Percentiles rank a stretch among this genome's conserved stretches.
These are phyloP conservation scores for Trochalopteron elliotii DNA, from an alignment of 2,113 vertebrate species.

Conservation along the genomic window DNA sequence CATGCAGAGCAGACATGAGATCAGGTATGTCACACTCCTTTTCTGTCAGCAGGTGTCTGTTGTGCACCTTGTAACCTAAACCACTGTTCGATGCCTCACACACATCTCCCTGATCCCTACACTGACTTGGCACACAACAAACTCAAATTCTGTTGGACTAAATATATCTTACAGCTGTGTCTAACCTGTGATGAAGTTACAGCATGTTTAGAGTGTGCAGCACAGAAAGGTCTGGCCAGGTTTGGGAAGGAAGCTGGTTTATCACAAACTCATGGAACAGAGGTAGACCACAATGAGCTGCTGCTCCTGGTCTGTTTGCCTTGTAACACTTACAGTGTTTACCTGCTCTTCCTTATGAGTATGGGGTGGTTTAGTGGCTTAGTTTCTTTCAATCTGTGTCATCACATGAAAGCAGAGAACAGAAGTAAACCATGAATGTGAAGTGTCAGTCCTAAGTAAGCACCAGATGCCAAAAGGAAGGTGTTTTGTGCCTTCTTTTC, in stretches of 20 bases:
- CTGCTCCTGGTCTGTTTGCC: background rate
- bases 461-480: background rate
- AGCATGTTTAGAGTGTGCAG: background rate
- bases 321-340: background rate
- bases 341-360: background rate
- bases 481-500: background rate
- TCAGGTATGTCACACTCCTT: conserved; percentile 76
- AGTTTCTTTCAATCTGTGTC: background rate
- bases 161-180: background rate
- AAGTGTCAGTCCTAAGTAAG: background rate
- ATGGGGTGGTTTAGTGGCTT: background rate
- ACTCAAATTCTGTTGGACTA: background rate
- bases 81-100: background rate
- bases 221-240: background rate
- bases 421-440: background rate
- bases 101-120: background rate
- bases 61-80: background rate
- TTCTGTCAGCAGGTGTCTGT: background rate
- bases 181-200: background rate
- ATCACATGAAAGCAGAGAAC: background rate
- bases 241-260: background rate
- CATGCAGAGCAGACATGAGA: conserved; percentile 85
- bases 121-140: background rate
- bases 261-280: background rate
- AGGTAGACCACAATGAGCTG: background rate